Evolutionary conservation across 2,888 invertebrate species (phyloP), one percentile per base, ranked within the genome.

Genomic region (Blastobasis lacticolella): DNA sequence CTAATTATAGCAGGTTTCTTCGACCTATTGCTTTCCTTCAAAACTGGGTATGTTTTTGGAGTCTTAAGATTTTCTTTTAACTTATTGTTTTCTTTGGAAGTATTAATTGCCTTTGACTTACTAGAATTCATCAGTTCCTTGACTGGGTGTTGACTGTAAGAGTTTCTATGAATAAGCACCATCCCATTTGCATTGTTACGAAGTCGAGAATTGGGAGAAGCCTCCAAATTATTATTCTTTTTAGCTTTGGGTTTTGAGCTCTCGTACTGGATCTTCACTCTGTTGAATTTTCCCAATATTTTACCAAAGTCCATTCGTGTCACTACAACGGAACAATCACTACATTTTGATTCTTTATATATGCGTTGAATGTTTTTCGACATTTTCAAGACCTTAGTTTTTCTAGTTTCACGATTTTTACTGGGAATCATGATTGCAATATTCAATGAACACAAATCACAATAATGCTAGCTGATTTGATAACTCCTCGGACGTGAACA

Each of bases 271-370:
- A 88, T 87, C 67, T 87, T 88, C 3, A 88, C 88, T 71, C 86
- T 87, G 5, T 86, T 88, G 64, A 85, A 87, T 77, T 82, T 88
- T 55, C 88, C 88, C 54, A 88, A 68, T 59, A 88, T 87, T 69
- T 82, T 88, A 55, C 83, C 86, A 73, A 88, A 88, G 67, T 88
- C 85, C 87, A 88, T 86, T 57, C 79, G 81, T 58, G 82, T 84
- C 53, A 88, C 78, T 52, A 81, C 74, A 53, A 88, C 85, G 55
- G 81, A 71, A 69, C 85, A 88, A 45, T 87, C 86, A 43, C 77
- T 81, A 66, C 88, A 88, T 72, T 86, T 83, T 57, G 73, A 71
- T 69, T 85, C 81, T 74, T 76, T 82, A 65, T 76, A 88, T 55
- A 78, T 62, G 54, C 81, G 77, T 64, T 83, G 81, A 51, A 86